phyloP scores from a whole-genome alignment of 1,140 invertebrate genomes.

The Holotrichia oblita region DNA sequence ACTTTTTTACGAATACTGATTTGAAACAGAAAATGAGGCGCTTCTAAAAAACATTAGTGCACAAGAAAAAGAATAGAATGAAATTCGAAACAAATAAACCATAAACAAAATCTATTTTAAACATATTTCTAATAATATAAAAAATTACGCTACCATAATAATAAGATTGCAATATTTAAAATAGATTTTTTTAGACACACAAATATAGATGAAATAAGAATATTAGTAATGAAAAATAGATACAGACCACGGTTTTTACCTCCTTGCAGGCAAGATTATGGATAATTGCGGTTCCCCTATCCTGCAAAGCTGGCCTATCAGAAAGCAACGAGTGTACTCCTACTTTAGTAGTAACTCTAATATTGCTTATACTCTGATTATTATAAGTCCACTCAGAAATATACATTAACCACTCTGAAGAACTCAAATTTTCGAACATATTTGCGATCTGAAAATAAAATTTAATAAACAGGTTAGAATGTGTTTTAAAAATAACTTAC shows the following conservation, averaged over 20 bases:
- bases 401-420: conserved; percentile 92
- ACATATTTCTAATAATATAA: not conserved
- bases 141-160: not conserved
- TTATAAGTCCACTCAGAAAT: conserved; percentile 89
- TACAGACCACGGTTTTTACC: conserved; percentile 96
- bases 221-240: conserved; percentile 58
- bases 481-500: conserved; percentile 66
- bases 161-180: not conserved
- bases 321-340: conserved; percentile 86
- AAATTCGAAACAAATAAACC: not conserved
- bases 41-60: conserved; percentile 2
- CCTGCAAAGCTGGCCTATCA: conserved; percentile 76
- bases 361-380: conserved; percentile 82
- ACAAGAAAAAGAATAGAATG: conserved; percentile 11
- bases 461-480: conserved; percentile 38
- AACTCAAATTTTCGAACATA: conserved; percentile 88
- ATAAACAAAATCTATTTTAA: not conserved
- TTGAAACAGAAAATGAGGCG: not conserved
- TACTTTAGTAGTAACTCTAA: conserved; percentile 89
- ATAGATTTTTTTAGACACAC: conserved; percentile 9
- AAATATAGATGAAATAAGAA: conserved; percentile 24
- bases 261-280: conserved; percentile 95
- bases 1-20: not conserved
- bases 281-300: conserved; percentile 85
- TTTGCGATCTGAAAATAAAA: conserved; percentile 83